These are phyloP conservation scores for Bombus balteatus DNA, from an alignment of 1,140 invertebrate species.

Conservation along the genomic window DNA sequence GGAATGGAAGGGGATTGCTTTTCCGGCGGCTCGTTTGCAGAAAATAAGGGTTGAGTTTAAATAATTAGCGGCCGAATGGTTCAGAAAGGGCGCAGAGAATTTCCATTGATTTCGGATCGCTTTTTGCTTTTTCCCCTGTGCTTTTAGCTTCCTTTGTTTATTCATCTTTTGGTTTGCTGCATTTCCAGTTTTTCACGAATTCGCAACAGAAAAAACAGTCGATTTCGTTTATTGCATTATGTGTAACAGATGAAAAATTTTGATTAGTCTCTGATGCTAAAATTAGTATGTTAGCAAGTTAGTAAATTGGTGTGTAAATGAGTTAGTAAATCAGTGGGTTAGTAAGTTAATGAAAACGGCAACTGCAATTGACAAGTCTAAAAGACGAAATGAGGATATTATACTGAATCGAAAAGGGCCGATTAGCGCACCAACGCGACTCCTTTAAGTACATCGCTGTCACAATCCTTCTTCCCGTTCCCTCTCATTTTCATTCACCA, in stretches of 20 bases:
- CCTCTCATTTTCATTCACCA: neutral
- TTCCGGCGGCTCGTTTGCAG: neutral
- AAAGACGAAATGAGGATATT: neutral
- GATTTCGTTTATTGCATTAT: too few species aligned
- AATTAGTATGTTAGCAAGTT: too few species aligned
- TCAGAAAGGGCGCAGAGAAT: neutral
- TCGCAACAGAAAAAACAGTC: neutral
- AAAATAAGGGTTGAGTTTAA: conserved; percentile 12
- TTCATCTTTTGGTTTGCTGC: neutral
- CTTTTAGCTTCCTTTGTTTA: neutral
- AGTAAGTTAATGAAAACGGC: neutral
- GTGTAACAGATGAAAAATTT: neutral
- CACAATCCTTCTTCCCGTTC: too few species aligned
- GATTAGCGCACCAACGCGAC: too few species aligned
- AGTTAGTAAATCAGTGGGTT: too few species aligned
- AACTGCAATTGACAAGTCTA: neutral
- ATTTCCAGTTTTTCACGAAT: neutral
- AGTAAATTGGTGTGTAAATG: too few species aligned
- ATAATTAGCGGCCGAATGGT: conserved; percentile 15
- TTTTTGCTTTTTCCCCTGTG: neutral
- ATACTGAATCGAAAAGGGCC: neutral
- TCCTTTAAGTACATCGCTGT: neutral
- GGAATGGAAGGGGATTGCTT: neutral
- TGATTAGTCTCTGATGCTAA: neutral
- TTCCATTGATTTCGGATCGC: neutral